Evolutionary conservation across 2,113 vertebrate species (phyloP), one percentile per base, ranked within the genome.

Genomic region (Lophotis ruficrista): DNA sequence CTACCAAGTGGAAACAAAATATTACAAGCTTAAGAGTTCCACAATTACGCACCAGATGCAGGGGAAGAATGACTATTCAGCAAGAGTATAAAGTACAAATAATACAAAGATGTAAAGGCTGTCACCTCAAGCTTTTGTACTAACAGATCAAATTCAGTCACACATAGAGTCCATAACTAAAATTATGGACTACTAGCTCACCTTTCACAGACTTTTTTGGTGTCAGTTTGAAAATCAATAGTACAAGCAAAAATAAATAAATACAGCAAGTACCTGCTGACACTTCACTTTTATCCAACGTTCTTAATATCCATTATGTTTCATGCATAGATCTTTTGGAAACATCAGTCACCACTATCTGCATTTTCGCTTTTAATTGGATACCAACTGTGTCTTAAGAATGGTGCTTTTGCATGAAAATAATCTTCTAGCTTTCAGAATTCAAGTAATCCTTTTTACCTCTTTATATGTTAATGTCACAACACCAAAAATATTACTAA

Each of bases 141-240:
- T 30, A 87, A 68, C 31, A 79, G 93, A 87, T 71, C 21, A 91
- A 90, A 84, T 58, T 78, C 73, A 91, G 22, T 72, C 71, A 61
- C 50, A 77, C 1, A 0, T 24, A 76, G 19, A 71, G 41, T 27
- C 47, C 30, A n/a, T 75, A 79, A 94, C 8, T 57, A 60, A 78
- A 87, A 91, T 87, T 75, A 87, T 60, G n/a, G n/a, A n/a, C n/a
- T 91, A 84, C 81, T 76, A 78, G 24, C n/a, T 95, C 82, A 93
- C 28, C 37, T 84, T 89, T 28, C 61, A 83, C 20, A 61, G 66
- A 84, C 12, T 96, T 95, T 50, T 75, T 30, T 87, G 60, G 22
- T 50, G 28, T 89, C 38, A 85, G 47, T 68, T 91, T 87, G 48
- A 93, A 96, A 92, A 92, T 64, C n/a, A 87, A 73, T 30, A 83